Percentiles rank a stretch among this genome's conserved stretches.
Conservation (phyloP, 2,113 vertebrate genomes). For the Mobula birostris region DNA sequence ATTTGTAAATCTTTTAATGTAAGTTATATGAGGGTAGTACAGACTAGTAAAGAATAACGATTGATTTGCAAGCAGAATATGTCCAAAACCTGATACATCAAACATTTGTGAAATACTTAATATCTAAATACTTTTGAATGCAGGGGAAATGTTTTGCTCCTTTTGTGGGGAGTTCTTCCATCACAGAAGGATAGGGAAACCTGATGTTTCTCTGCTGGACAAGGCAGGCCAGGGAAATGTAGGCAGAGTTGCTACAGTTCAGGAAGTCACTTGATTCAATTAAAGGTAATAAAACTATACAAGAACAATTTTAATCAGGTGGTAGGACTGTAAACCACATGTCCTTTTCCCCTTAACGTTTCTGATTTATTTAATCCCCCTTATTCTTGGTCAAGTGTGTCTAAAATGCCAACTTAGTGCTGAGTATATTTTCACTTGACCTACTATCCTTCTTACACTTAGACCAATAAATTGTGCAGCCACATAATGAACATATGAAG, state of each 20-base stretch:
- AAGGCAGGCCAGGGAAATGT: neutral
- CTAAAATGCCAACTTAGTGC: neutral
- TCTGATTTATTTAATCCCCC: neutral
- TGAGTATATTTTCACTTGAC: neutral
- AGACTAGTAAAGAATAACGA: neutral
- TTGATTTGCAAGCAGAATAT: neutral
- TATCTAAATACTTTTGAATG: neutral
- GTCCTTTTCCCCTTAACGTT: no score
- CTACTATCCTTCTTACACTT: no score
- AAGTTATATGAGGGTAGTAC: neutral
- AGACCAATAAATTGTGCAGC: no score
- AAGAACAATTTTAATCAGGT: neutral
- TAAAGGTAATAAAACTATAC: neutral
- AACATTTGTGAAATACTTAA: neutral
- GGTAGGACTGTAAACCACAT: neutral
- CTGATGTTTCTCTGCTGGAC: neutral
- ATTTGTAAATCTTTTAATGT: neutral
- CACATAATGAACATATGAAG: no score
- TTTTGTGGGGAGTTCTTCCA: neutral
- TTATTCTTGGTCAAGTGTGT: neutral
- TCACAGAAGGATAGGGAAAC: neutral
- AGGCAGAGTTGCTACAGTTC: neutral
- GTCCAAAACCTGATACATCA: neutral
- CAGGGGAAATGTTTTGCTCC: neutral
- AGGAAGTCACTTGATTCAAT: neutral